phyloP scores from a whole-genome alignment of 2,113 vertebrate genomes.

The Aptenodytes patagonicus region DNA sequence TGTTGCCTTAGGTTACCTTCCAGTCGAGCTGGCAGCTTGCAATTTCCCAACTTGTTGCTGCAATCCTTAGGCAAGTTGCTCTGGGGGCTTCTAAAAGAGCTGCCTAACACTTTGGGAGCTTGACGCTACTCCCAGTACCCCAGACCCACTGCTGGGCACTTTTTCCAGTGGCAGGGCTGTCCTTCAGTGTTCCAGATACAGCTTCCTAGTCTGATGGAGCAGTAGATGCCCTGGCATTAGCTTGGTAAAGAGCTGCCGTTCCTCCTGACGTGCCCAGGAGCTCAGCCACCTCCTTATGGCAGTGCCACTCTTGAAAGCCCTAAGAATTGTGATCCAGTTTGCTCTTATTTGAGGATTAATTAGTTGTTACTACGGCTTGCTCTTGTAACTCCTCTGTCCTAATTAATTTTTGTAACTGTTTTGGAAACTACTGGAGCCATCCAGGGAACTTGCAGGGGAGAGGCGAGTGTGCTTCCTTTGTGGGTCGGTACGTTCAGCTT shows the following conservation, averaged over 20 bases:
- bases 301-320: neutral
- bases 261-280: neutral
- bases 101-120: neutral
- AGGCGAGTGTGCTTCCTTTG: fast-evolving
- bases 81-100: neutral
- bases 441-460: neutral
- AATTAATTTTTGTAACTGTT: neutral
- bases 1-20: neutral
- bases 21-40: neutral
- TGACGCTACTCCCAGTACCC: neutral
- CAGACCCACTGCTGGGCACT: neutral
- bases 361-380: neutral
- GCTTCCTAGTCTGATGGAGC: neutral
- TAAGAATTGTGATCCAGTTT: neutral
- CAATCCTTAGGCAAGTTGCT: neutral
- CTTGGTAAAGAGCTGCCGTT: neutral
- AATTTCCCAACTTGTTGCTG: neutral
- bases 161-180: neutral
- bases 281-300: neutral
- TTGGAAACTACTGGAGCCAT: neutral
- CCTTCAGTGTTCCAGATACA: neutral
- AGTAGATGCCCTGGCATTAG: neutral
- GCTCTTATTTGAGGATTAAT: neutral
- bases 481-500: neutral
- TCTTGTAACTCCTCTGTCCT: neutral